Evolutionary conservation across 2,797 vertebrate species (phyloP).

Genomic region (Brotogeris chrysoptera): DNA sequence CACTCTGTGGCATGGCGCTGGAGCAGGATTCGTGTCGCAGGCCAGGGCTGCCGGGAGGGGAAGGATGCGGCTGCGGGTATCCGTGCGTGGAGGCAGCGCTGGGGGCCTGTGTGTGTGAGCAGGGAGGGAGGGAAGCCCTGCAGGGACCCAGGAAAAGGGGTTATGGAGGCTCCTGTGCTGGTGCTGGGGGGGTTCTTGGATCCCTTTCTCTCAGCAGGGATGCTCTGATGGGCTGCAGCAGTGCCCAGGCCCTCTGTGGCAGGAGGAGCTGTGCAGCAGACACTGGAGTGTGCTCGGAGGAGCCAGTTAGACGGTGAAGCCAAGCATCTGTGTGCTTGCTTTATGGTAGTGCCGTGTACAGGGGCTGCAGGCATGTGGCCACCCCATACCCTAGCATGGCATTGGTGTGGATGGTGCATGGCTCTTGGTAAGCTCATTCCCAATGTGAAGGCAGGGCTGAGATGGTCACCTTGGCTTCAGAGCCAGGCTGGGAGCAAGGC

Average conservation of each 20-base stretch:
- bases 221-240: neutral
- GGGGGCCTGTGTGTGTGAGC: neutral
- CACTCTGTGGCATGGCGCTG: rapidly evolving
- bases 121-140: neutral
- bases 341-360: neutral
- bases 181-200: neutral
- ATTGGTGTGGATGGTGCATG: rapidly evolving
- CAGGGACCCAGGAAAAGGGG: neutral
- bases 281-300: neutral
- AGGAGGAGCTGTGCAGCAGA: neutral
- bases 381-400: rapidly evolving
- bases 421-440: neutral
- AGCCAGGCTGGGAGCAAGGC: neutral
- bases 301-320: neutral
- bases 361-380: neutral
- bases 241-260: neutral
- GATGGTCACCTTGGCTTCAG: neutral
- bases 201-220: neutral
- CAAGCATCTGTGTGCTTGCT: neutral
- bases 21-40: neutral
- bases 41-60: neutral
- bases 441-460: neutral
- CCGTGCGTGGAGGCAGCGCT: neutral
- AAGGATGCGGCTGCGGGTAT: constrained; percentile 12
- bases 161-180: neutral